Base-by-base conservation (phyloP, 2,113 vertebrate genomes). In the Corynorhinus townsendii region DNA sequence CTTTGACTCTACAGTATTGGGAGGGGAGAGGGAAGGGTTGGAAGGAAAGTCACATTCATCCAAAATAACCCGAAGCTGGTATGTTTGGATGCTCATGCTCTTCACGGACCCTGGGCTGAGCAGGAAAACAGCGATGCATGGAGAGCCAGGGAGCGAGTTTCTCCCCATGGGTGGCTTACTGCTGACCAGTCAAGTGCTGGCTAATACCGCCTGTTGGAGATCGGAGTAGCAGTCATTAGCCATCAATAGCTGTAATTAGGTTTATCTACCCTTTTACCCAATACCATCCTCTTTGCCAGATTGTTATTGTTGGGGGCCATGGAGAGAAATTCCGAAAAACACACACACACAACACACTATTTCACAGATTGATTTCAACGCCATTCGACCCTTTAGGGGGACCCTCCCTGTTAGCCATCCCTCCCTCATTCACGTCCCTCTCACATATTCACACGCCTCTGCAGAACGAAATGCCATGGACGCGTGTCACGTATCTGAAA, bases 1-100 rank as follows among this genome's bases (percentile, higher is more conserved):
- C 98, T 98, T 97, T 98, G 97, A 98, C 98, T 96, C 97, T 95
- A 90, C 88, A 89, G 94, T 95, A 91, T 93, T 96, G 95, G 94
- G 92, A 86, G 97, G 94, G 90, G 90, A 97, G 95, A 93, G 91
- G 97, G 94, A 93, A 92, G 90, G 97, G 96, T 79, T 95, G 94
- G 97, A 96, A 97, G 97, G 97, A 97, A 97, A 98, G 95, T 91
- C 56, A 80, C 93, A 93, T 97, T 97, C 97, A 93, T 95, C 85
- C 92, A 49, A 95, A 96, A 97, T 97, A 97, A 96, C 96, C 96
- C 47, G 40, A 73, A 79, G 89, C 33, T 69, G 88, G 38, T 86
- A 30, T 69, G 71, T 84, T 89, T 79, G 92, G 85, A 92, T 68
- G 45, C 82, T 96, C 93, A 90, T 96, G 95, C 66, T 86, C 95